Evolutionary conservation across 2,888 invertebrate genomes (phyloP), one percentile per base, ranked within the genome.

Genomic region (Antheraea yamamai): DNA sequence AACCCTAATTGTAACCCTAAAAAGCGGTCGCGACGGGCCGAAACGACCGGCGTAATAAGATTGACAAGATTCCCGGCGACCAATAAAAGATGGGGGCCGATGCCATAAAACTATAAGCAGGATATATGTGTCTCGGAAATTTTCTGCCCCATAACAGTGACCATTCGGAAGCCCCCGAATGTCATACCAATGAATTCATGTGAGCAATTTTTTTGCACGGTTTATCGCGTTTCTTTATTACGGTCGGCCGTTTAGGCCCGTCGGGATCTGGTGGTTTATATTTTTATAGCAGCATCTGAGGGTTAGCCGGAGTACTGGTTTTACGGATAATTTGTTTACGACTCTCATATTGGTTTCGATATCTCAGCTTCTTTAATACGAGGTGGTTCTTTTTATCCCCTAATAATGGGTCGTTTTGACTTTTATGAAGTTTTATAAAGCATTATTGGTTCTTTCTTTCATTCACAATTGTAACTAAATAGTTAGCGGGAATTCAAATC

Each of bases 161-260:
- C 92, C 92, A 91, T 93, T 92, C 88, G 87, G 89, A 89, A 89
- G 79, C 90, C 92, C 47, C 89, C 92, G 88, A 94, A 95, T 93
- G 94, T 93, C 94, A 94, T 94, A 94, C 91, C 95, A 89, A 94
- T 95, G 95, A 94, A 95, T 94, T 95, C 95, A 95, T 94, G 94
- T 88, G 87, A 83, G 87, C 88, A 87, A 89, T 93, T 95, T 95
- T 92, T 94, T 94, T 91, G 88, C 87, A 83, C 91, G 87, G 86
- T 94, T 94, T 95, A 95, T 94, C 92, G 92, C 91, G 85, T 88
- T 92, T 92, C 93, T 93, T 94, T 94, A 94, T 94, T 93, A 90
- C 92, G 94, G 93, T 92, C 87, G 90, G 86, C 81, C 88, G 87
- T 93, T 92, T 91, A 89, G 85, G 77, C 77, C 75, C 81, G 83